Evolutionary conservation across 2,113 vertebrate species (phyloP).

Genomic region (Podarcis raffonei): DNA sequence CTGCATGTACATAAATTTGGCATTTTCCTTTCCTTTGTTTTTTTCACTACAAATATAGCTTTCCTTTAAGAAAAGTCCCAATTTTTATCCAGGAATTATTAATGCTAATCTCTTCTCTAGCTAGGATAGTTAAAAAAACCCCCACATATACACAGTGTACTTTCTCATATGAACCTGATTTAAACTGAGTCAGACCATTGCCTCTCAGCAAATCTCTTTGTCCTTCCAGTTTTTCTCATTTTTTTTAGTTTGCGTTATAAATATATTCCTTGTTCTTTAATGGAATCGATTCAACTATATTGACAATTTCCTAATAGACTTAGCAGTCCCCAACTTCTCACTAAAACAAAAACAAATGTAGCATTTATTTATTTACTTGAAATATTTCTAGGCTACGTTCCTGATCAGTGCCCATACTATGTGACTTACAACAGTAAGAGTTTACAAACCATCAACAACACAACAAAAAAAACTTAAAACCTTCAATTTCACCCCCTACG

Average conservation of each 20-base stretch:
- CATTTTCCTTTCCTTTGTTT: no score
- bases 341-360: no score
- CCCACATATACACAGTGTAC: not conserved
- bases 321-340: not conserved
- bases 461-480: no score
- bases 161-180: not conserved
- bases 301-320: not conserved
- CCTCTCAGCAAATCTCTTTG: not conserved
- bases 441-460: no score
- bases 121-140: not conserved
- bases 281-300: constrained; percentile 3
- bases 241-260: not conserved
- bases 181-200: not conserved
- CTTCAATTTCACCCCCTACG: no score
- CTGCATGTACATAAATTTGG: no score
- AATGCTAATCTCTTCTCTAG: not conserved
- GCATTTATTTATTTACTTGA: not conserved
- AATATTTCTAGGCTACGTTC: not conserved
- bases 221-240: not conserved
- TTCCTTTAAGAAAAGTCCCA: not conserved
- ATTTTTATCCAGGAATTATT: not conserved
- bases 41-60: no score
- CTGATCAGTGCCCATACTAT: no score
- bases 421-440: no score
- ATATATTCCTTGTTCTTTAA: not conserved